These are phyloP conservation scores for Zaprionus africanus DNA, from an alignment of 1,140 invertebrate genomes.

Conservation along the genomic window DNA sequence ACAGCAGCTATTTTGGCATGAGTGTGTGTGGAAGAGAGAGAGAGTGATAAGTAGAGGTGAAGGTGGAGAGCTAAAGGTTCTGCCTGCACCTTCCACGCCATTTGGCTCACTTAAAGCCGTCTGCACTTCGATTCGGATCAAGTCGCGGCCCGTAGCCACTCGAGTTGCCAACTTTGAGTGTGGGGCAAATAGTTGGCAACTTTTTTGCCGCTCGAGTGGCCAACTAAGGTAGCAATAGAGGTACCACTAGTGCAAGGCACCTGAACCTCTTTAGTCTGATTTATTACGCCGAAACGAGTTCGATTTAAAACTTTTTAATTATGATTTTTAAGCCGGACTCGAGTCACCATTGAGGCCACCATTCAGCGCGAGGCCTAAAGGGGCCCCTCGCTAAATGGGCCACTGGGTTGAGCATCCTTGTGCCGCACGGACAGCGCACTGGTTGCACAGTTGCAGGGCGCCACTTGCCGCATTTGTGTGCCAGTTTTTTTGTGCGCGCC, in stretches of 20 bases:
- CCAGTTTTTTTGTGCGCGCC: slow-evolving; percentile 29
- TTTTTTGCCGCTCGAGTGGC: slow-evolving; percentile 12
- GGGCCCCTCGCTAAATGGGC: slow-evolving; percentile 20
- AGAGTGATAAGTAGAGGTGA: neutral
- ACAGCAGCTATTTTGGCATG: neutral
- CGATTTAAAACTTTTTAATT: slow-evolving; percentile 53
- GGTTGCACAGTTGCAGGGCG: neutral
- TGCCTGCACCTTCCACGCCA: slow-evolving; percentile 13
- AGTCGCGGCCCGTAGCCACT: slow-evolving; percentile 1
- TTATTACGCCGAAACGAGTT: slow-evolving; percentile 33
- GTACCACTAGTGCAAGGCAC: neutral
- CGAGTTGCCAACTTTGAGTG: slow-evolving; percentile 1
- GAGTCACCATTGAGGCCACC: neutral
- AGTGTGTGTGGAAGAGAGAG: neutral
- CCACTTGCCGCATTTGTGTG: slow-evolving; percentile 13
- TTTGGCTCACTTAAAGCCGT: slow-evolving; percentile 6
- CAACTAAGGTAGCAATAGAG: neutral
- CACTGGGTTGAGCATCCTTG: slow-evolving; percentile 17
- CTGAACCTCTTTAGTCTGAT: slow-evolving; percentile 3
- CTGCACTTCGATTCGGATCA: slow-evolving; percentile 26
- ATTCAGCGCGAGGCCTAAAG: neutral
- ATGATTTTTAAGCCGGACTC: slow-evolving; percentile 31
- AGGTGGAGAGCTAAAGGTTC: neutral
- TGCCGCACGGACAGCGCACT: neutral
- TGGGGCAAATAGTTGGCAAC: slow-evolving; percentile 28